Conservation (phyloP, 2,797 vertebrate species). For the Lophotriccus pileatus region DNA sequence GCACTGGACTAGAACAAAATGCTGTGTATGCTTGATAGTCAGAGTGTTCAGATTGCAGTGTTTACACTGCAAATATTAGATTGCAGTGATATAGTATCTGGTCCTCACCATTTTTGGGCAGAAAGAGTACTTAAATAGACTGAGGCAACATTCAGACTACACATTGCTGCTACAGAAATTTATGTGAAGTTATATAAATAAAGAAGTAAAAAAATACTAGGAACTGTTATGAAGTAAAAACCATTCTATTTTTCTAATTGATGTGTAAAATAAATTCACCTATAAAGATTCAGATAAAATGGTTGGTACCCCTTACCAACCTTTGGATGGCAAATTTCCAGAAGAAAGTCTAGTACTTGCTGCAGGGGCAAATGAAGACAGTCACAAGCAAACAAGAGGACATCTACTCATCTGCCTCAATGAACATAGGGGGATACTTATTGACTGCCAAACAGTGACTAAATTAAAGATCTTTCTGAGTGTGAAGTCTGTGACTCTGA, state of each 20-base stretch:
- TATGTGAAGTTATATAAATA: background rate
- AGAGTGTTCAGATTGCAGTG: background rate
- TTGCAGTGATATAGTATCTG: background rate
- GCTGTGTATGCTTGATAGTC: background rate
- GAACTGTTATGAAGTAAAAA: background rate
- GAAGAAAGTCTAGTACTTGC: background rate
- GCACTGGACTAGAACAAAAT: background rate
- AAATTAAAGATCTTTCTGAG: background rate
- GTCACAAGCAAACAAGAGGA: background rate
- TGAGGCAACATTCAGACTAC: background rate
- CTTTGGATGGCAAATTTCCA: background rate
- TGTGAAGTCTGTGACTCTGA: background rate
- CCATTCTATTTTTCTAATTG: background rate
- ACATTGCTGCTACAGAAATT: background rate
- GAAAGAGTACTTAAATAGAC: background rate
- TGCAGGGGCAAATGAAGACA: background rate
- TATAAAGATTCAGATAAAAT: background rate
- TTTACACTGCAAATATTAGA: background rate
- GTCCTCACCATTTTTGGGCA: background rate
- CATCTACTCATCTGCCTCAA: background rate
- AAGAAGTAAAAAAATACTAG: background rate
- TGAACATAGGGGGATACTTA: background rate
- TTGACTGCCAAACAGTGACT: accelerated
- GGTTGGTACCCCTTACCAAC: background rate
- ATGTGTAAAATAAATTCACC: background rate